Base-by-base conservation (phyloP, 2,797 vertebrate species). In the Benthosema pterotum region DNA sequence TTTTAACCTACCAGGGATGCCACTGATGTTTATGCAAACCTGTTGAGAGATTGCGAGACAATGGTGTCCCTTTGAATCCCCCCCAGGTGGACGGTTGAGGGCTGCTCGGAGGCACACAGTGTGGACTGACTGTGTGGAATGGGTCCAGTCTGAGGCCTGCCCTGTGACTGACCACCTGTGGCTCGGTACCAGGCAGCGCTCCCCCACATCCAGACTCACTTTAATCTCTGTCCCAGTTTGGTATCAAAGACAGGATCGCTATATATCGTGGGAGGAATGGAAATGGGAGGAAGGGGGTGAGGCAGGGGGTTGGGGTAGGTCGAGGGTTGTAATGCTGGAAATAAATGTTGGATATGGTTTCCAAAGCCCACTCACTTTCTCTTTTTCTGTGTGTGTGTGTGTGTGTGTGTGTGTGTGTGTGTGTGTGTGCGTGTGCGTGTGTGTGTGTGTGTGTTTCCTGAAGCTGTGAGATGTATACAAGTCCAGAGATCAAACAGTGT, bases 71-170 rank as follows among this genome's bases (percentile, higher is more conserved):
- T 78, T 50, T 79, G 52, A 61, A 77, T 77, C 75, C 46, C 43
- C 71, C 65, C 70, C 32, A 60, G 67, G 59, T 45, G 19, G 51
- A 18, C 42, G 50, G 74, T 78, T 75, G 82, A 79, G 75, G 70
- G 74, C 49, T 57, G n/a, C n/a, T n/a, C n/a, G 46, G 55, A 72
- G 83, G 79, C 80, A 79, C 69, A 82, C n/a, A n/a, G n/a, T n/a
- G 92, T 90, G 87, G 86, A n/a, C n/a, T n/a, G n/a, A n/a, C 90
- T 91, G 91, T 72, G 79, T 90, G 89, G 92, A 92, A 95, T 92
- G 92, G 94, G 92, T 91, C 77, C 87, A 86, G 83, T 91, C 79
- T 60, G 42, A 76, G 62, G 60, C 52, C 47, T 77, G 76, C 79
- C 71, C 46, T 16, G 46, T 60, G 67, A 83, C 78, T 85, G 85